Base-by-base conservation (phyloP, 1,140 invertebrate species). In the Eriocheir sinensis region DNA sequence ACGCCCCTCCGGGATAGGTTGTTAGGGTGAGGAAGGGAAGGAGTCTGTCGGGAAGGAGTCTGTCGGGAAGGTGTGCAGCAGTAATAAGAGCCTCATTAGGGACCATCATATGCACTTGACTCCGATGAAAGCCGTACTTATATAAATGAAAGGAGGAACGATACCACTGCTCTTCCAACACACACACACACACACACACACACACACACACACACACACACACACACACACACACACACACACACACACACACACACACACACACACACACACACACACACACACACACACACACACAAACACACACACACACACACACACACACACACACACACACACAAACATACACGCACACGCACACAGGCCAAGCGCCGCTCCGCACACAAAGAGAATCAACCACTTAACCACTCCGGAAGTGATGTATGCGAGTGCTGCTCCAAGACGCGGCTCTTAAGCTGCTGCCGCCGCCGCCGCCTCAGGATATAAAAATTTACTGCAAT, bases 51-150 rank as follows among this genome's bases (percentile, higher is more conserved):
- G 60, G 60, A n/a, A 21, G 60, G 4, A 21, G 53, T 9, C 9
- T 9, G 53, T 9, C 53, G 53, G 53, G 53, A 21, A 9, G 53
- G 53, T 9, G 53, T 2, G 53, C 21, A n/a, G 60, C 60, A 72
- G 60, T 72, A 72, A 72, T 72, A n/a, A 72, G n/a, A 72, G n/a
- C 60, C 60, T n/a, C 60, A n/a, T n/a, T n/a, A n/a, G n/a, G n/a
- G n/a, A n/a, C n/a, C n/a, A n/a, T n/a, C n/a, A n/a, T n/a, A n/a
- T n/a, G n/a, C n/a, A n/a, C n/a, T n/a, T n/a, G n/a, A n/a, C n/a
- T n/a, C n/a, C n/a, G n/a, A n/a, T n/a, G n/a, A n/a, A n/a, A n/a
- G n/a, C n/a, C n/a, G n/a, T n/a, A n/a, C n/a, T n/a, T n/a, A 72
- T 72, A 21, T 72, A 21, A 72, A 72, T 21, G 27, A 8, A n/a